Evolutionary conservation across 2,888 invertebrate species (phyloP), one percentile per base, ranked within the genome.

Genomic region (Sphinx pinastri): DNA sequence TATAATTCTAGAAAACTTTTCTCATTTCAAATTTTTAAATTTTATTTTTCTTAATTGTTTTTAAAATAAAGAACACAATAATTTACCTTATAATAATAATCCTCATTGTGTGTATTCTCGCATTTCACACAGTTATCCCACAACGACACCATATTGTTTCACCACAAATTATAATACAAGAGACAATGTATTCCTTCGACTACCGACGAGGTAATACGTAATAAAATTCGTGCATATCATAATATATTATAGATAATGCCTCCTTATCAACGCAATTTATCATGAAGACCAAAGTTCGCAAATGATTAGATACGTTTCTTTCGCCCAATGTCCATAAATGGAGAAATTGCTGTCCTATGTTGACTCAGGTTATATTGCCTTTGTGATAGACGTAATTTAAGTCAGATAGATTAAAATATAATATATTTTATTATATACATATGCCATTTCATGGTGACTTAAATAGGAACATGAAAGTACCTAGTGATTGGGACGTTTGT

Each of bases 241-340:
- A 54, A 63, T 69, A 60, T 69, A 69, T 69, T 69, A 19, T 49
- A 66, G 70, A 72, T 70, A 72, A 69, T 47, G 51, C 16, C 25
- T 51, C 19, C 19, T 73, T 76, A 76, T 75, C 77, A 45, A 38
- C 67, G 69, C 77, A 74, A 52, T 19, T 80, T 84, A 84, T 85
- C 84, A 71, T 63, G 67, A 69, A 74, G 85, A 76, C 74, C 85
- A 85, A 84, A 85, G 87, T 84, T 84, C 85, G 77, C 71, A 70
- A 75, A 77, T 74, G 78, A 81, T 74, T 73, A 81, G 79, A 80
- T 77, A 78, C 60, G 68, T 71, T 71, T 51, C 63, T 38, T 49
- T 63, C 45, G 45, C 67, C 47, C 59, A 67, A 71, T 70, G 51
- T 11, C 71, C 71, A 59, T 71, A 69, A 59, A 71, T 54, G 69